Conservation (phyloP, 2,888 invertebrate species). For the Chaitophorus viminalis region DNA sequence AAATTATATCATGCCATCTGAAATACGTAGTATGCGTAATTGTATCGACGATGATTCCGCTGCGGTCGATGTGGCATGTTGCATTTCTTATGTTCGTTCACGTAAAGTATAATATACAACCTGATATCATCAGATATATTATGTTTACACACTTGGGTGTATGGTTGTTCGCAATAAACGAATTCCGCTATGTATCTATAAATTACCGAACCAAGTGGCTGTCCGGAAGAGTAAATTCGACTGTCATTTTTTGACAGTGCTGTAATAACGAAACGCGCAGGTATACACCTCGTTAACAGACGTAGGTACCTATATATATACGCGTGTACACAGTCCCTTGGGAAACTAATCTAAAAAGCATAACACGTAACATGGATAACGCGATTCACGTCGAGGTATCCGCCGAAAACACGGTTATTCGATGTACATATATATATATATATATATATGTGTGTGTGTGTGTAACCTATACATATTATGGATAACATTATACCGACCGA, state of each 20-base stretch:
- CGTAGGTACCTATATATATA: no score
- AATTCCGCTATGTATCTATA: neutral
- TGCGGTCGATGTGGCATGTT: no score
- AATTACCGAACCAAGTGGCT: neutral
- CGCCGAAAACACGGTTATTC: neutral
- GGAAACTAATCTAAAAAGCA: constrained; percentile 29
- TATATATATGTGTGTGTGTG: neutral
- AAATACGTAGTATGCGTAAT: no score
- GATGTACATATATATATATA: neutral
- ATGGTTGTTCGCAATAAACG: no score
- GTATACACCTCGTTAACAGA: neutral
- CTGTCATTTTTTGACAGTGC: constrained; percentile 22
- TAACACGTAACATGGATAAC: neutral
- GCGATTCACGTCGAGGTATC: neutral
- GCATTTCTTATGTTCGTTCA: no score
- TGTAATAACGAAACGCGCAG: neutral
- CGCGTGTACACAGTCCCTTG: neutral
- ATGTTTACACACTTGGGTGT: neutral
- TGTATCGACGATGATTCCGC: no score
- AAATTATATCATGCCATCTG: no score
- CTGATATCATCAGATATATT: no score
- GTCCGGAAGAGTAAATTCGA: neutral
- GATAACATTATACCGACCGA: no score
- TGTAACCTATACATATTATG: neutral
- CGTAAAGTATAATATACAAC: no score